Conservation (phyloP, 35 echinoderm and acorn worm species). For the Chiridota heheva region DNA sequence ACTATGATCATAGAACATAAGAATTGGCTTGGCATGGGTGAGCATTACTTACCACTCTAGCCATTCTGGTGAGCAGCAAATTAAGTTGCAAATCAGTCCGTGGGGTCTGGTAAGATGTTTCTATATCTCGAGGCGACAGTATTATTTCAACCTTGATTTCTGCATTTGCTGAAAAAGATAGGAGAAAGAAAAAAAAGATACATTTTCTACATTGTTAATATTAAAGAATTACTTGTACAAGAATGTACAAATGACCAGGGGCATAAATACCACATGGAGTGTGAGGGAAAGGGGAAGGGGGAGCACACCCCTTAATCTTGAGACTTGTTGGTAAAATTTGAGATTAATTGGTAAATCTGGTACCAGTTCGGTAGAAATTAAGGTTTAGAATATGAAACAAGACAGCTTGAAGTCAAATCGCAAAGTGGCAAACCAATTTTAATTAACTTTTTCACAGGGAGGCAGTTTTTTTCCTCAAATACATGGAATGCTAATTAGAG, state of each 20-base stretch:
- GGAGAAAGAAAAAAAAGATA: background rate
- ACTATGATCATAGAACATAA: too few relatives aligned
- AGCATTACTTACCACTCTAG: background rate
- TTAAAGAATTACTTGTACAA: background rate
- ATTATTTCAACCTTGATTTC: constrained; percentile 41
- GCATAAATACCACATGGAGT: too few relatives aligned
- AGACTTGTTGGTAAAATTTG: too few relatives aligned
- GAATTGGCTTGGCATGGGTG: too few relatives aligned
- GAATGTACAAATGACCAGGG: background rate
- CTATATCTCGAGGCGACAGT: constrained; percentile 36
- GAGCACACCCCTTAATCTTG: background rate
- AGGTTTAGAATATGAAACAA: too few relatives aligned
- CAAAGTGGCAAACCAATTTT: constrained; percentile 47
- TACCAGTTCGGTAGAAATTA: too few relatives aligned
- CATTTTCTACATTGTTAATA: background rate
- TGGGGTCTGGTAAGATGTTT: constrained; percentile 26
- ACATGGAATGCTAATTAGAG: too few relatives aligned
- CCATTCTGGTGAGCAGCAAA: constrained; percentile 5
- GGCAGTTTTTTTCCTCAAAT: constrained; percentile 4
- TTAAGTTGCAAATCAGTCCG: constrained; percentile 33
- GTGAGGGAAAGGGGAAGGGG: background rate
- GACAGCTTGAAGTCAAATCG: too few relatives aligned
- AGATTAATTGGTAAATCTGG: too few relatives aligned
- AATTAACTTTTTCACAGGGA: too few relatives aligned
- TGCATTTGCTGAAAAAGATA: constrained; percentile 49